Conservation (phyloP, 2,797 vertebrate genomes). For the Hoplostethus mediterraneus region DNA sequence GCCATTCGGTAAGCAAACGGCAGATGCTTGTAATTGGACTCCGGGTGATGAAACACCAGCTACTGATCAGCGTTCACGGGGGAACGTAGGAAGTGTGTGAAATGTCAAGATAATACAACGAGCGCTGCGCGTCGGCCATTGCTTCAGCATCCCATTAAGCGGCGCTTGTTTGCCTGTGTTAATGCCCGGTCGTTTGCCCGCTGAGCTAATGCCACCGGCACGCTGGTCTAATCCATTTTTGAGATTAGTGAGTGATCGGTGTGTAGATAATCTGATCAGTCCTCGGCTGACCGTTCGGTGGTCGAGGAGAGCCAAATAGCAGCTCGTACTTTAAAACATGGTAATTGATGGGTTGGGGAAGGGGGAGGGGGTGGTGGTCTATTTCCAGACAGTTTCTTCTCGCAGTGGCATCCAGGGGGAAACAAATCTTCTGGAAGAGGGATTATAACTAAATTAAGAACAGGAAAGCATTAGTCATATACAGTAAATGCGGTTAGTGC, state of each 20-base stretch:
- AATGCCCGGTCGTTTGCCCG: constrained; percentile 9
- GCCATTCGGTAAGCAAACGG: constrained; percentile 21
- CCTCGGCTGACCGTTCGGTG: constrained; percentile 7
- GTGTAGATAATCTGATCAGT: constrained; percentile 26
- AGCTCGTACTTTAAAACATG: background rate
- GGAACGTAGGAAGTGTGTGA: constrained; percentile 7
- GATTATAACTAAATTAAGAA: constrained; percentile 57
- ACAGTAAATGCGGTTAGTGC: constrained; percentile 26
- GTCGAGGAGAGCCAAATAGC: background rate
- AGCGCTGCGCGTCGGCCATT: background rate
- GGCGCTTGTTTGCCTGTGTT: constrained; percentile 5
- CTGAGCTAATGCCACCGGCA: constrained; percentile 19
- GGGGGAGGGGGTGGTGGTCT: background rate
- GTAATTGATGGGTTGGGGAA: constrained; percentile 42
- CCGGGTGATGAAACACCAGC: constrained; percentile 8
- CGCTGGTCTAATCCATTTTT: constrained; percentile 49
- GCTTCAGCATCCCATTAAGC: constrained; percentile 28
- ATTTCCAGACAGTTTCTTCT: constrained; percentile 56
- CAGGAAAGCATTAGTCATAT: constrained; percentile 63
- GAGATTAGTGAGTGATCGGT: constrained; percentile 46
- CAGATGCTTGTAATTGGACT: constrained; percentile 36
- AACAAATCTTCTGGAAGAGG: constrained; percentile 41
- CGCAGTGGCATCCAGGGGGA: constrained; percentile 35
- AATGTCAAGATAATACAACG: constrained; percentile 22
- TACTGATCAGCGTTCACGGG: constrained; percentile 28